Evolutionary conservation across 37 sponge, comb jelly and placozoan species (phyloP), one percentile per base, ranked within the genome.

Genomic region (Diacarnus erythraeanus): DNA sequence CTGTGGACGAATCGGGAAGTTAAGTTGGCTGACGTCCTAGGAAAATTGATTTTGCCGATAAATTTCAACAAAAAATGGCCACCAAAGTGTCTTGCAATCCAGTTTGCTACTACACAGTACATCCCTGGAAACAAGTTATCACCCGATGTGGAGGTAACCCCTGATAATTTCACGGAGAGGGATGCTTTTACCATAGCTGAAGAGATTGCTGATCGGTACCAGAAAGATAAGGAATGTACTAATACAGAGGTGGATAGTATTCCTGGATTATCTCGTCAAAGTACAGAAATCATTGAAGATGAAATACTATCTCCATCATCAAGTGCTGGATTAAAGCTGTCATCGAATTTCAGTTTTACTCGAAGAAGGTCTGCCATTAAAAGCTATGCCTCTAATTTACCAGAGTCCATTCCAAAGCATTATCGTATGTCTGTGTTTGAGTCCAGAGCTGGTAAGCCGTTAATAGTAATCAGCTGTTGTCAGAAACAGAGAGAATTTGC

Each of bases 1-100:
- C 80, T 81, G 20, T 94, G 95, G 95, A 94, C 95, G 18, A 94
- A 94, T 64, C 67, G 92, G 21, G 95, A 94, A 58, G 86, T 94
- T 9, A 94, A 94, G 57, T 82, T 94, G 26, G 95, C 92, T 57
- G 95, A 94, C 58, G 77, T 86, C 5, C 81, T 94, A 36, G 85
- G 86, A 0, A 94, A 94, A 38, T 38, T 44, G 2, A 91, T 94
- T 31, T 68, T 94, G 2, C 95, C 95, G 22, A 83, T 94, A 38
- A 94, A 83, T 64, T 91, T 94, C 70, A 38, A 87, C 26, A 12
- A 69, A 20, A 26, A 29, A 26, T 94, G 95, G 95, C 92, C 92
- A 6, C 88, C 88, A 26, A 76, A 71, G 59, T 95, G 95, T 64
- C 87, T 95, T 0, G 95, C 95, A n/a, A 95, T 95, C 26, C 95